Base-by-base conservation (phyloP, 1,140 invertebrate species). In the Conus betulinus region DNA sequence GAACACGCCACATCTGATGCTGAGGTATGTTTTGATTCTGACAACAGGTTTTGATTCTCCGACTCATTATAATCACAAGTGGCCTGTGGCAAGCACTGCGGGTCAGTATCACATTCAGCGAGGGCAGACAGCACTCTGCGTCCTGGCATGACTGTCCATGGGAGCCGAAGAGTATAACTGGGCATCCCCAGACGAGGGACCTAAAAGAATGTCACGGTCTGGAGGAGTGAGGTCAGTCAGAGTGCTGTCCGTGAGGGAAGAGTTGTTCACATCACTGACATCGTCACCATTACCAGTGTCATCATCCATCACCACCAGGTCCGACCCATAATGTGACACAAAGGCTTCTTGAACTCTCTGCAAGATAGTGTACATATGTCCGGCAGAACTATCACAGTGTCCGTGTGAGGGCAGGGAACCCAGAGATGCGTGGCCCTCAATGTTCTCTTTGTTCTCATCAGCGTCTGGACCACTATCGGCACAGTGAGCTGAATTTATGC, bases 161-260 rank as follows among this genome's bases (percentile, higher is more conserved):
- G 57, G 57, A 8, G 15, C 57, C 1, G 57, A 60, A 6, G 20
- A 23, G 20, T 20, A 10, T 11, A 71, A 20, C 23, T n/a, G 67
- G 67, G 20, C 3, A 7, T 71, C 67, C 20, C 67, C 13, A 20
- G 17, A 23, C 20, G 67, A 71, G 17, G 17, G 67, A 23, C 67
- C 20, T 13, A 71, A 23, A 20, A 23, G 17, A 71, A n/a, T 71
- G 10, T 71, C 23, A 71, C 67, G 15, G 23, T 71, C 27, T 23
- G 39, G 79, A 17, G 79, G 79, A 53, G 79, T 81, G 51, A 81
- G 79, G 51, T 81, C 51, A 25, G 79, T 81, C 27, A 81, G 79
- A 20, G 79, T 81, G 51, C 27, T 53, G 20, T 81, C 79, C 5
- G 79, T 81, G 79, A 55, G 51, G 27, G 79, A 51, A 6, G 79